Conservation (phyloP, 2,797 vertebrate species). For the Xerus rutilus region DNA sequence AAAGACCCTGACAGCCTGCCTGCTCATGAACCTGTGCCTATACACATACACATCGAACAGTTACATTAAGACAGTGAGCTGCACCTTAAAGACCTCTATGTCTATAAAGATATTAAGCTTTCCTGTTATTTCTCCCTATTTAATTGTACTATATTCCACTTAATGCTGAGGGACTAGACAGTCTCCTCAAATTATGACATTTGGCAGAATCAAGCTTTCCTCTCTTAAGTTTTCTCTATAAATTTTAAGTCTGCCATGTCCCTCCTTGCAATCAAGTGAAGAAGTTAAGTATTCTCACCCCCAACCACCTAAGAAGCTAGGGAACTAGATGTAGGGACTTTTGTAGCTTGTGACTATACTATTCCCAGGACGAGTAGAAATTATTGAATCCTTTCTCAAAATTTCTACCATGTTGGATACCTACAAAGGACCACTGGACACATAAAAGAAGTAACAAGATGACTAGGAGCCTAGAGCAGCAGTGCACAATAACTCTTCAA, state of each 20-base stretch:
- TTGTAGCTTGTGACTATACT: neutral
- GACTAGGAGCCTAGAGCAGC: neutral
- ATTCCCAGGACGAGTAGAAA: neutral
- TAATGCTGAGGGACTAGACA: neutral
- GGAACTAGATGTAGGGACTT: too few relatives aligned
- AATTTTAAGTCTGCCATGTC: neutral
- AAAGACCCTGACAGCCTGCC: neutral
- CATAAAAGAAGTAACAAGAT: neutral
- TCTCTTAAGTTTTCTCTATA: neutral
- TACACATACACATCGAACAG: neutral
- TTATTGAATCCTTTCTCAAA: neutral
- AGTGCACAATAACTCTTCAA: neutral
- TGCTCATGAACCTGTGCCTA: neutral
- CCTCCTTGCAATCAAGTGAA: neutral
- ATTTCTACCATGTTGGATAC: neutral
- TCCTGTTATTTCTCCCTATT: neutral
- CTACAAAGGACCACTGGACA: neutral
- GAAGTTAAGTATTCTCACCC: neutral
- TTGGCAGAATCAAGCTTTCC: neutral
- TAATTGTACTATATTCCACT: neutral
- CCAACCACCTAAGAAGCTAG: rapidly evolving
- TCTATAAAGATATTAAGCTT: neutral
- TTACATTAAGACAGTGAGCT: neutral
- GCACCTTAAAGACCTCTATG: neutral
- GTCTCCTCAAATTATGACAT: neutral